Evolutionary conservation across 2,888 invertebrate species (phyloP).

Genomic region (Leptinotarsa haldemani): DNA sequence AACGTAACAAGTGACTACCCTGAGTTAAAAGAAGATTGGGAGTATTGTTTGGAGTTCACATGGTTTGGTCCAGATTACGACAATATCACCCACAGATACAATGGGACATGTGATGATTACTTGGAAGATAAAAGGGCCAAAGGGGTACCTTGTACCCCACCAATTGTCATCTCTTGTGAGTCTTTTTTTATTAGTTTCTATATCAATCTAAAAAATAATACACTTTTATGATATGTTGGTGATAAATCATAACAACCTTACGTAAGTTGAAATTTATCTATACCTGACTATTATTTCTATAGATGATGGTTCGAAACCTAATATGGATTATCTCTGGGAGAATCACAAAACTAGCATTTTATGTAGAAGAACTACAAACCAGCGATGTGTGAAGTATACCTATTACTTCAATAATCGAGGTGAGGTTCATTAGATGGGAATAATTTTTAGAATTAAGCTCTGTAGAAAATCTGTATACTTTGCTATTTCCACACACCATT

Average conservation of each 20-base stretch:
- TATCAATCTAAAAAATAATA: not conserved
- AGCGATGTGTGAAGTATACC: constrained; percentile 75
- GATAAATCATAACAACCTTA: too few species aligned
- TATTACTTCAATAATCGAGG: constrained; percentile 73
- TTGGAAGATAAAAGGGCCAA: constrained; percentile 56
- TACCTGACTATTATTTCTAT: constrained; percentile 14
- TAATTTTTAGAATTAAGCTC: too few species aligned
- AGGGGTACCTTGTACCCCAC: constrained; percentile 72
- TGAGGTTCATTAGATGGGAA: constrained; percentile 54
- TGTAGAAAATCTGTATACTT: too few species aligned
- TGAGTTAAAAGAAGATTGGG: constrained; percentile 45
- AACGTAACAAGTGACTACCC: constrained; percentile 40
- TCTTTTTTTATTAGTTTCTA: constrained; percentile 31
- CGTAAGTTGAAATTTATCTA: too few species aligned
- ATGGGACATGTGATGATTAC: constrained; percentile 61
- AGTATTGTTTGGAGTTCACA: constrained; percentile 75
- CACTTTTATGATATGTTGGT: too few species aligned
- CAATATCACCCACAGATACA: constrained; percentile 68
- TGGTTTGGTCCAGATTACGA: constrained; percentile 76
- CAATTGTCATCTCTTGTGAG: constrained; percentile 75
- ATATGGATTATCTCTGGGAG: constrained; percentile 73
- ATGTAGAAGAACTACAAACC: constrained; percentile 71
- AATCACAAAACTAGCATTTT: constrained; percentile 68
- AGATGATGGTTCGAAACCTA: constrained; percentile 75
- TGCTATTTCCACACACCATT: too few species aligned